phyloP scores from a whole-genome alignment of 2,888 invertebrate genomes.

The Rhabditophanes sp. region DNA sequence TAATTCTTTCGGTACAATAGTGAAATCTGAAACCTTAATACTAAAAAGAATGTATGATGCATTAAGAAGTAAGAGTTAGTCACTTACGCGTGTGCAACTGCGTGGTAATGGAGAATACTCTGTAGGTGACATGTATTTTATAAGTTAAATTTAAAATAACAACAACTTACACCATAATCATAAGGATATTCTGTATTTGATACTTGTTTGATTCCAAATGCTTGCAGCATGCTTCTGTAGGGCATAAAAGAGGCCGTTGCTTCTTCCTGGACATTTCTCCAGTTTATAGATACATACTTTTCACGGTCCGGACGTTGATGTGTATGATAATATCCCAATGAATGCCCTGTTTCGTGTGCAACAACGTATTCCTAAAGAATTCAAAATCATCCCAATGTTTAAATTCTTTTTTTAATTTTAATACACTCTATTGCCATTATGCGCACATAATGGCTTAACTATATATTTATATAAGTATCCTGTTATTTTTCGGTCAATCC shows the following conservation, averaged over 20 bases:
- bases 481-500: too few species aligned
- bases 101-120: constrained; percentile 42
- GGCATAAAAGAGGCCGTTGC: constrained; percentile 43
- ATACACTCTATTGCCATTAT: too few species aligned
- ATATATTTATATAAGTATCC: too few species aligned
- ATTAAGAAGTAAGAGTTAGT: too few species aligned
- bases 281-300: constrained; percentile 24
- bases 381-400: not conserved
- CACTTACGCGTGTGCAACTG: constrained; percentile 41
- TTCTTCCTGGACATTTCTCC: constrained; percentile 33
- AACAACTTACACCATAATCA: too few species aligned
- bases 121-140: constrained; percentile 32
- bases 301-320: constrained; percentile 40
- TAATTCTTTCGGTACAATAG: constrained; percentile 42
- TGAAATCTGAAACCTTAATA: constrained; percentile 43
- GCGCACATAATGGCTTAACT: too few species aligned
- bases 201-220: constrained; percentile 41
- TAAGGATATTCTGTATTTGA: constrained; percentile 35
- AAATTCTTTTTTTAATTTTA: not conserved
- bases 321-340: constrained; percentile 43
- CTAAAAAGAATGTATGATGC: too few species aligned
- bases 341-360: constrained; percentile 43
- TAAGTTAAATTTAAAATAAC: too few species aligned
- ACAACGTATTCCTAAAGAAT: constrained; percentile 38
- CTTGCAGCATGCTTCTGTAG: constrained; percentile 41